Percentiles rank a stretch among this genome's conserved stretches.
Evolutionary conservation across 2,888 invertebrate genomes (phyloP).

Genomic region (Malacosoma neustria): DNA sequence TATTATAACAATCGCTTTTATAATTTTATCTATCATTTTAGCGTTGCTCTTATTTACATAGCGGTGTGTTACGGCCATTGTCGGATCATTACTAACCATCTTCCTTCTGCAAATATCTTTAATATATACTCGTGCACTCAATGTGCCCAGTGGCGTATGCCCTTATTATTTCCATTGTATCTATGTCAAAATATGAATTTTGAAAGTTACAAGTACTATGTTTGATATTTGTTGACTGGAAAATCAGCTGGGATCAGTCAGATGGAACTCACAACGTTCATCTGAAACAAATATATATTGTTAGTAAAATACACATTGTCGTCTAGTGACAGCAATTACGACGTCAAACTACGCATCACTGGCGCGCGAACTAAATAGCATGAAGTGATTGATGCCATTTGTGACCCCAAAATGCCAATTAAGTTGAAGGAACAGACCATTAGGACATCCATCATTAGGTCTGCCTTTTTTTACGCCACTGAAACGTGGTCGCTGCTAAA

Average conservation of each 20-base stretch:
- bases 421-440: too few species aligned
- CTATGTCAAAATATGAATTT: constrained; percentile 21
- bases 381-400: too few species aligned
- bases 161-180: constrained; percentile 37
- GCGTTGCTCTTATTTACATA: constrained; percentile 2
- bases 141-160: constrained; percentile 11
- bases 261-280: neutral
- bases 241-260: neutral
- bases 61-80: constrained; percentile 30
- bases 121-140: constrained; percentile 1
- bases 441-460: too few species aligned
- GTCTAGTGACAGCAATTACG: too few species aligned
- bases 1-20: constrained; percentile 33
- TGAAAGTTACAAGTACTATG: too few species aligned
- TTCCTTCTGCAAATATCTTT: neutral
- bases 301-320: too few species aligned
- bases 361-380: too few species aligned
- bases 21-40: constrained; percentile 22
- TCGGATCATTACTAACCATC: constrained; percentile 37
- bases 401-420: too few species aligned
- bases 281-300: neutral
- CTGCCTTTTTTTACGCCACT: too few species aligned
- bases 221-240: too few species aligned
- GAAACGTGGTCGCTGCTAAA: too few species aligned
- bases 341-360: too few species aligned